Conservation (phyloP, 2,888 invertebrate genomes). For the Eupithecia subfuscata region DNA sequence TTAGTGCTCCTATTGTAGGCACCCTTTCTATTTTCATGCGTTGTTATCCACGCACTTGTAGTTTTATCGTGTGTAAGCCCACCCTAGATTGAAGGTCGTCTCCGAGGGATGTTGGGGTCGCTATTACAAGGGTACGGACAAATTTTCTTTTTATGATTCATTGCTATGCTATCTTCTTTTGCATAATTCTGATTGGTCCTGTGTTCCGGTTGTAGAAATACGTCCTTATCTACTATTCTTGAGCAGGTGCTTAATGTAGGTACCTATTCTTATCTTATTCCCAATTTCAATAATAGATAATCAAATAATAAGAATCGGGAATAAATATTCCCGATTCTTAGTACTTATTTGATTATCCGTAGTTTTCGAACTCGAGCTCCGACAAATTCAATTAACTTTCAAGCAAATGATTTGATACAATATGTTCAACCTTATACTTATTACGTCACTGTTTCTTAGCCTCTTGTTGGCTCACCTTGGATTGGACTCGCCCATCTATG, state of each 20-base stretch:
- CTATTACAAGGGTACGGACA: constrained; percentile 51
- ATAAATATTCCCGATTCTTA: not conserved
- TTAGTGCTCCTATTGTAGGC: constrained; percentile 23
- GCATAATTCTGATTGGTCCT: not conserved
- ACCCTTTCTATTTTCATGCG: constrained; percentile 35
- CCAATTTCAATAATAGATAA: too few relatives aligned
- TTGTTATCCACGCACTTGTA: constrained; percentile 37
- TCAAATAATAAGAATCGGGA: too few relatives aligned
- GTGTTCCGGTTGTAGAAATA: not conserved
- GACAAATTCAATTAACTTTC: not conserved
- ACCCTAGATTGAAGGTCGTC: constrained; percentile 49
- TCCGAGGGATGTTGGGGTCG: constrained; percentile 47
- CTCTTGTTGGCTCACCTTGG: constrained; percentile 3
- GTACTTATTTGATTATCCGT: not conserved
- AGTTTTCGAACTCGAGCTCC: not conserved
- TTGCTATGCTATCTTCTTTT: constrained; percentile 46
- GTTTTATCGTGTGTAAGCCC: constrained; percentile 46
- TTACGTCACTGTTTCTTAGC: not conserved
- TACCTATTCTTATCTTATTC: not conserved
- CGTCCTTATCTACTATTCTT: not conserved
- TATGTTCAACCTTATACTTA: not conserved
- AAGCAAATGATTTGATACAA: not conserved
- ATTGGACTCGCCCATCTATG: not conserved
- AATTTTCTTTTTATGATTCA: constrained; percentile 53
- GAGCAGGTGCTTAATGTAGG: too few relatives aligned